Evolutionary conservation across 2,797 vertebrate genomes (phyloP).

Genomic region (Argya squamiceps): DNA sequence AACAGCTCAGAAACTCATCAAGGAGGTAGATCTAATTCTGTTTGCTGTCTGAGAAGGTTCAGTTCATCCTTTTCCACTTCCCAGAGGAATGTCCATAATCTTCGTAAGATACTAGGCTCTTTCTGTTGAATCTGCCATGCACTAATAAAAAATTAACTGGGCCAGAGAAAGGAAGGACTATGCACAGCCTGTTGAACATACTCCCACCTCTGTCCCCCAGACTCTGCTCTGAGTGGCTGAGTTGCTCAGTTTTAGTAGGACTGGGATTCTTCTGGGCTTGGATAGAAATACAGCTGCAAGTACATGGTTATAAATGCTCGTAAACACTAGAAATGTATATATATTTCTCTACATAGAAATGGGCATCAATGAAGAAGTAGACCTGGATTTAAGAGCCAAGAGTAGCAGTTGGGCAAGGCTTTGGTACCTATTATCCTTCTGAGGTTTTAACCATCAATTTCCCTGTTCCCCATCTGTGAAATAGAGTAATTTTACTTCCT

Average conservation of each 20-base stretch:
- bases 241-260: neutral
- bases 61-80: neutral
- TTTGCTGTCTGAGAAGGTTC: neutral
- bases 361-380: neutral
- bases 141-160: neutral
- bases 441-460: conserved; percentile 61
- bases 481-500: conserved; percentile 57
- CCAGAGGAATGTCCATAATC: neutral
- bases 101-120: neutral
- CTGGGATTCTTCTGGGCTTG: neutral
- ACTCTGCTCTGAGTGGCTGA: neutral
- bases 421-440: conserved; percentile 37
- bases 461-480: conserved; percentile 53
- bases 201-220: neutral
- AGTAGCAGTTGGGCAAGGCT: neutral
- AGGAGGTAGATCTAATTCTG: neutral
- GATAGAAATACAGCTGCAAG: neutral
- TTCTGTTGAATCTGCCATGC: neutral
- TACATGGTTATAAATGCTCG: neutral
- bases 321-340: neutral
- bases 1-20: neutral
- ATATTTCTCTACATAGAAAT: neutral
- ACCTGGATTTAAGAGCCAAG: neutral
- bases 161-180: neutral
- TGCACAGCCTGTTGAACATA: neutral